These are phyloP conservation scores for Cyprinus carpio DNA, from an alignment of 2,113 vertebrate genomes.

Conservation along the genomic window DNA sequence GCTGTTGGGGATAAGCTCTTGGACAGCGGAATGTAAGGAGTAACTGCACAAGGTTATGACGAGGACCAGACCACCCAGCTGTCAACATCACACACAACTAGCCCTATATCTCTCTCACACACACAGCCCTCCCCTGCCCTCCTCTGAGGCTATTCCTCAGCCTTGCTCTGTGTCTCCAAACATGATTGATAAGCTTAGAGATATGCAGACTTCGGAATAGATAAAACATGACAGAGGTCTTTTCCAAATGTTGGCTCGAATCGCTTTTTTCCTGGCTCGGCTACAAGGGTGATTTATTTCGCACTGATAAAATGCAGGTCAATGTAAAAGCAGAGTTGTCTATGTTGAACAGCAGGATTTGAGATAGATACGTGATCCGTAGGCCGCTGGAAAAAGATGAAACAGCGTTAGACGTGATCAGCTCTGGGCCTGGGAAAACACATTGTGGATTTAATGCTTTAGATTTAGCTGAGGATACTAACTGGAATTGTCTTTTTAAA, in stretches of 20 bases:
- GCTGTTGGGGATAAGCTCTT: conserved; percentile 73
- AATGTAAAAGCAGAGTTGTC: conserved; percentile 42
- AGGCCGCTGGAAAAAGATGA: conserved; percentile 39
- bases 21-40: conserved; percentile 79
- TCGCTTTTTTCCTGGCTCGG: conserved; percentile 47
- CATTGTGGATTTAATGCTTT: background rate
- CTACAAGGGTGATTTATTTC: conserved; percentile 48
- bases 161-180: conserved; percentile 48
- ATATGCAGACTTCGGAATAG: conserved; percentile 60
- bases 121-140: conserved; percentile 23
- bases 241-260: conserved; percentile 46
- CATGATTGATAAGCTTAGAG: conserved; percentile 65
- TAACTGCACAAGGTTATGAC: conserved; percentile 74
- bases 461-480: background rate
- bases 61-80: conserved; percentile 78
- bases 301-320: conserved; percentile 51
- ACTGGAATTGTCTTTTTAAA: background rate
- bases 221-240: conserved; percentile 51
- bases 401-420: conserved; percentile 35
- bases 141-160: conserved; percentile 55
- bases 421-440: conserved; percentile 7
- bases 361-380: conserved; percentile 38
- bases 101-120: conserved; percentile 64
- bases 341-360: conserved; percentile 51
- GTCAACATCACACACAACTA: conserved; percentile 76